A percentile compares a stretch with the other conserved stretches of the same genome.
Conservation (phyloP, 2,113 vertebrate genomes). For the Carettochelys insculpta region DNA sequence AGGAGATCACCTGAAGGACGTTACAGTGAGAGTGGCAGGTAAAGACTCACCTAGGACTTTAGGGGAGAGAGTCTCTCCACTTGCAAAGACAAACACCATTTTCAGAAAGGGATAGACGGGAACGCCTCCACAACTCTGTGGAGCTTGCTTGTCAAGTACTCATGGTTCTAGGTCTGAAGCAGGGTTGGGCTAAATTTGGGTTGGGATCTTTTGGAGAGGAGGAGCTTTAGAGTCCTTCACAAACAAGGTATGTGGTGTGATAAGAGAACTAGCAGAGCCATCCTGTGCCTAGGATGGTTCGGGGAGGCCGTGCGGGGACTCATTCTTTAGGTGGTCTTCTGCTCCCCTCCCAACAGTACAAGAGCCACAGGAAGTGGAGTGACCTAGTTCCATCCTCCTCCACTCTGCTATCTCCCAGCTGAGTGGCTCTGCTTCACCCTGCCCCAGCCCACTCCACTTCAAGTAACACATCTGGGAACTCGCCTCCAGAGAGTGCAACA, state of each 20-base stretch:
- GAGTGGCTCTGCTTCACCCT: too few relatives aligned
- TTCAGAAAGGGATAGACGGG: neutral
- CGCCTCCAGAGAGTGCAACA: too few relatives aligned
- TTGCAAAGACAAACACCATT: neutral
- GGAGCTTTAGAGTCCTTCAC: neutral
- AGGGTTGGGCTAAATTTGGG: neutral
- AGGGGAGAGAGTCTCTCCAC: neutral
- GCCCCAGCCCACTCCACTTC: too few relatives aligned
- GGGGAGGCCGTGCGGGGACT: too few relatives aligned
- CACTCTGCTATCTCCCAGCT: too few relatives aligned
- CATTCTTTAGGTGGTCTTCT: too few relatives aligned
- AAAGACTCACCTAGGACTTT: constrained; percentile 11
- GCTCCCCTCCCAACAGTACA: too few relatives aligned
- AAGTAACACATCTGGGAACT: too few relatives aligned
- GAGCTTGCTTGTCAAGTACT: neutral
- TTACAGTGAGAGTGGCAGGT: constrained; percentile 89
- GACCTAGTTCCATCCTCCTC: too few relatives aligned
- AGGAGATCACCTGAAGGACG: constrained; percentile 88
- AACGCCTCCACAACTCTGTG: neutral
- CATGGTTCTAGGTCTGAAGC: neutral
- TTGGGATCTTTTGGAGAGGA: neutral
- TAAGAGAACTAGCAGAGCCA: neutral
- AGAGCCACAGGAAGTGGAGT: too few relatives aligned
- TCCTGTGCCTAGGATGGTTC: too few relatives aligned
- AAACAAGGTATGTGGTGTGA: neutral